Base-by-base conservation (phyloP, 2,888 invertebrate species). In the Euclidia mi region DNA sequence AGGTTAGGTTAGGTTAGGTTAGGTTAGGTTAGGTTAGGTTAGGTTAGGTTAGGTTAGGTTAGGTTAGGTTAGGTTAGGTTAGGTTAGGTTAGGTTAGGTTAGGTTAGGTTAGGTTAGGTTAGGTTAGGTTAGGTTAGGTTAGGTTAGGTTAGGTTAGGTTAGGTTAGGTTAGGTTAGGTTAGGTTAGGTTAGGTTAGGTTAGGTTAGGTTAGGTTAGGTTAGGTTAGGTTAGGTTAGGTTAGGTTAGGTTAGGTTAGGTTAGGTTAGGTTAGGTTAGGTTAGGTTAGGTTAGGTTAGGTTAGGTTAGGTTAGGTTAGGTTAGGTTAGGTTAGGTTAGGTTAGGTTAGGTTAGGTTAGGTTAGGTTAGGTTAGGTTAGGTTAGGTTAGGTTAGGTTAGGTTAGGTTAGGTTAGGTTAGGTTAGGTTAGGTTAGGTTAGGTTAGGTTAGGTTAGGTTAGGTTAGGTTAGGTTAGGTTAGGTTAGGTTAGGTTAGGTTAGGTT, bases 21-120 rank as follows among this genome's bases (percentile, higher is more conserved):
- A 47, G 47, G 55, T 55, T 55, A 55, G 55, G 55, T 55, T 55
- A 55, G 55, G 55, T 55, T 55, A 55, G 55, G 43, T 55, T 47
- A 47, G 55, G 42, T 48, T 42, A 50, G 48, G 48, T 48, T 48
- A 55, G 48, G 48, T 48, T 55, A 55, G 55, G 55, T 55, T 55
- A 47, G 55, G 47, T 55, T 55, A 55, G 47, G 55, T 41, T 47
- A 55, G 47, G 55, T 55, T 47, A 55, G 47, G 47, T 42, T 55
- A 47, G 47, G 55, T 55, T 47, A 47, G 46, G 47, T 41, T 55
- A 46, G 47, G 55, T 47, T 47, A 46, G 42, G 47, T 47, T 47
- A 46, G 42, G 47, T 42, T 55, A 37, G 37, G 43, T 43, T 50
- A 43, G 37, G 43, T 43, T 43, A 37, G 42, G 50, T 42, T 43